Conservation (phyloP, 1,140 invertebrate genomes). For the Drosophila obscura region DNA sequence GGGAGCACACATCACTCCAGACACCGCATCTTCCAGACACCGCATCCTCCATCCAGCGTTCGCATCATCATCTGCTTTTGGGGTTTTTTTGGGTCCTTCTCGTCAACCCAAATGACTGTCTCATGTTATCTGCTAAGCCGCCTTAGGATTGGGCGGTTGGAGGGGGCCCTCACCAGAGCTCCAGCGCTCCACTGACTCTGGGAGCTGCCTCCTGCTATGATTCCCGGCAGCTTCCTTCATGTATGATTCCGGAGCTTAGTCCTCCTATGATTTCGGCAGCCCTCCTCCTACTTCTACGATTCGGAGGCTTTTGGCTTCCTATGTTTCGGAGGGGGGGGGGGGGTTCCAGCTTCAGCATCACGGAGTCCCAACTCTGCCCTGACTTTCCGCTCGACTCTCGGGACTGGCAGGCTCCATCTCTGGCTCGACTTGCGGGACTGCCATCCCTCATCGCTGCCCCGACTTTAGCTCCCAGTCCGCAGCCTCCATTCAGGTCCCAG, state of each 20-base stretch:
- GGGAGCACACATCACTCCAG: conserved; percentile 1
- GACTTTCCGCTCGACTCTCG: too few species aligned
- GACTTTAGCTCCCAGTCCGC: too few species aligned
- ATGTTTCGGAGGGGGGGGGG: conserved; percentile 28
- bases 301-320: not conserved
- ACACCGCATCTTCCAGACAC: not conserved
- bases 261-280: conserved; percentile 37
- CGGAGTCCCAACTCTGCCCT: too few species aligned
- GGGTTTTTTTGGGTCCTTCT: conserved; percentile 45
- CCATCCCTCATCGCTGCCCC: too few species aligned
- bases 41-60: not conserved
- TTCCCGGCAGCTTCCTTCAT: not conserved
- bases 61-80: conserved; percentile 36
- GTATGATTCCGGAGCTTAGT: too few species aligned
- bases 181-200: conserved; percentile 18
- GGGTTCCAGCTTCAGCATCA: too few species aligned
- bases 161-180: too few species aligned
- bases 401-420: too few species aligned
- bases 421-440: too few species aligned
- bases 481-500: too few species aligned
- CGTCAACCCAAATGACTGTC: conserved; percentile 78
- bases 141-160: conserved; percentile 35
- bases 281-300: conserved; percentile 8
- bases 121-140: conserved; percentile 80
- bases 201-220: conserved; percentile 20